Conservation (phyloP, 2,888 invertebrate species). For the Leucoma salicis region DNA sequence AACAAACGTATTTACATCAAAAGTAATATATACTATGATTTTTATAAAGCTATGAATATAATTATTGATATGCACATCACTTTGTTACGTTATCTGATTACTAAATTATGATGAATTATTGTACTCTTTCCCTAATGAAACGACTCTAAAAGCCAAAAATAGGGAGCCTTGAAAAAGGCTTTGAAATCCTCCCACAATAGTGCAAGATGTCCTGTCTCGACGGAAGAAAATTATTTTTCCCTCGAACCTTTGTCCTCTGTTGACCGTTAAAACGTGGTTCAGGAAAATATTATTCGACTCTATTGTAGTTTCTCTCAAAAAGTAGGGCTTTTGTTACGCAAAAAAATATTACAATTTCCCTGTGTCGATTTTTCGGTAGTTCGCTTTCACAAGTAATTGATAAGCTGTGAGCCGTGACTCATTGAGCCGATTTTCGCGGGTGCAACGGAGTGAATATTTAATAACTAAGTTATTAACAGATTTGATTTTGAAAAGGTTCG, state of each 20-base stretch:
- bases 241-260: conserved; percentile 57
- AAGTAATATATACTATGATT: no score
- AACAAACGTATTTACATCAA: no score
- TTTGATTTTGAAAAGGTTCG: no score
- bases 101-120: no score
- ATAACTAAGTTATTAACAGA: no score
- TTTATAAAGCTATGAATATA: no score
- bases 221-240: conserved; percentile 71
- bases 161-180: conserved; percentile 53
- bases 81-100: no score
- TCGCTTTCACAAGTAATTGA: conserved; percentile 26
- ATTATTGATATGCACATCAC: no score
- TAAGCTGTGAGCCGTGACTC: conserved; percentile 20
- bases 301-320: conserved; percentile 35
- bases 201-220: conserved; percentile 58
- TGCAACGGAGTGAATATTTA: no score
- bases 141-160: conserved; percentile 42
- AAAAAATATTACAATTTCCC: conserved; percentile 14
- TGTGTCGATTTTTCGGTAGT: conserved; percentile 9
- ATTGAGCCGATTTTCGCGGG: conserved; percentile 21
- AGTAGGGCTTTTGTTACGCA: conserved; percentile 12
- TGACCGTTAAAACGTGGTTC: conserved; percentile 51
- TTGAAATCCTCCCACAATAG: conserved; percentile 75
- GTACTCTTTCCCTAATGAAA: no score
- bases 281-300: conserved; percentile 50